Percentiles rank a stretch among this genome's conserved stretches.
These are phyloP conservation scores for Sisyra terminalis DNA, from an alignment of 2,888 invertebrate species.

Conservation along the genomic window DNA sequence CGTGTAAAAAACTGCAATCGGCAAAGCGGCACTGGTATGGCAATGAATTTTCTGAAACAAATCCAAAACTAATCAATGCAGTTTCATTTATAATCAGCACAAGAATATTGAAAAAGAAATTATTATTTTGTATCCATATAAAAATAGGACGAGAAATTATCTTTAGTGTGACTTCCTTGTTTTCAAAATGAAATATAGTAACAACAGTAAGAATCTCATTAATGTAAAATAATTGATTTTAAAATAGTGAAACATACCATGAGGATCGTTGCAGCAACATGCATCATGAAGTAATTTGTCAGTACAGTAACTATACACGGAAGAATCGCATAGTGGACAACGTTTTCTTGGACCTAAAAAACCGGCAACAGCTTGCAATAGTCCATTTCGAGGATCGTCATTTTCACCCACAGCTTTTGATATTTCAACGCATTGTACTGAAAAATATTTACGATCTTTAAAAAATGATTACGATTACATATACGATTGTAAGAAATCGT, in stretches of 20 bases:
- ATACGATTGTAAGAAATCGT: too few relatives aligned
- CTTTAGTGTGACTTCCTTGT: too few relatives aligned
- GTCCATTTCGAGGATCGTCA: too few relatives aligned
- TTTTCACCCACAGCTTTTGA: too few relatives aligned
- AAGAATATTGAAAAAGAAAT: background rate
- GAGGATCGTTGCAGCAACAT: constrained; percentile 49
- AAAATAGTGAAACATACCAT: constrained; percentile 29
- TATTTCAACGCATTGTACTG: too few relatives aligned
- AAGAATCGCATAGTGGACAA: constrained; percentile 63
- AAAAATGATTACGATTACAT: too few relatives aligned
- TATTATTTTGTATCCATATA: background rate
- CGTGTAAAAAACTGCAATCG: constrained; percentile 55
- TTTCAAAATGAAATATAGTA: too few relatives aligned
- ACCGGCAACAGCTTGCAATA: too few relatives aligned
- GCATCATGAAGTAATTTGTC: constrained; percentile 59
- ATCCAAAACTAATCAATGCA: background rate
- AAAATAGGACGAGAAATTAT: too few relatives aligned
- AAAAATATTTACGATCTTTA: too few relatives aligned
- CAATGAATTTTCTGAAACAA: constrained; percentile 27
- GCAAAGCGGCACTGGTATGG: constrained; percentile 45
- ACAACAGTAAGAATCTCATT: too few relatives aligned
- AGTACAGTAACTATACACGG: constrained; percentile 60
- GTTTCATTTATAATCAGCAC: background rate
- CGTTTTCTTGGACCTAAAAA: constrained; percentile 2
- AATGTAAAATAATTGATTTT: too few relatives aligned